A percentile compares a stretch with the other conserved stretches of the same genome.
phyloP scores from a whole-genome alignment of 2,888 invertebrate species.

The Tenthredo distinguenda region DNA sequence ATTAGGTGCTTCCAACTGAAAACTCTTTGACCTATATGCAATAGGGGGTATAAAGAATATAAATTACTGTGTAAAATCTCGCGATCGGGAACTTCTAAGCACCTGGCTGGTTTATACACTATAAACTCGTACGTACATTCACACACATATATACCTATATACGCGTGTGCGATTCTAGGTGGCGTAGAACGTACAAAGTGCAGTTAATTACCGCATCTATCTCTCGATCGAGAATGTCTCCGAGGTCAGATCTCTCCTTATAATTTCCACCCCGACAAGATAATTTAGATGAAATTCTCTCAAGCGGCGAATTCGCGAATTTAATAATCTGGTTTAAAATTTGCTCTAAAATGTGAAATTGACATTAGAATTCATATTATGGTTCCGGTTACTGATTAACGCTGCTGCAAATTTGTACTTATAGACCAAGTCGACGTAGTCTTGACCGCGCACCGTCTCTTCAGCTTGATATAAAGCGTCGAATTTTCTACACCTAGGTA shows the following conservation, averaged over 20 bases:
- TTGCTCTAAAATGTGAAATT: background rate
- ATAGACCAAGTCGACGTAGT: background rate
- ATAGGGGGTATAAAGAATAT: background rate
- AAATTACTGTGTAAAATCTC: background rate
- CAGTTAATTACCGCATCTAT: slow-evolving; percentile 34
- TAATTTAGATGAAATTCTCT: background rate
- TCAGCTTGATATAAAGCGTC: background rate
- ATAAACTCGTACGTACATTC: background rate
- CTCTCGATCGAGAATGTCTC: slow-evolving; percentile 9
- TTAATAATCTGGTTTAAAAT: background rate
- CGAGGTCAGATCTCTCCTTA: slow-evolving; percentile 17
- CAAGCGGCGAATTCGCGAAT: background rate
- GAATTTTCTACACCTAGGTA: background rate
- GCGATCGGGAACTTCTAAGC: background rate
- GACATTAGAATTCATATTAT: background rate
- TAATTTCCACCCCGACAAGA: background rate
- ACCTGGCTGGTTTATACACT: background rate
- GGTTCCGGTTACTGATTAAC: background rate
- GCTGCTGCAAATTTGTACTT: background rate
- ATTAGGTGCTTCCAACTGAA: background rate
- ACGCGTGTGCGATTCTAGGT: background rate
- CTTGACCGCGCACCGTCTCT: background rate
- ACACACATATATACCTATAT: background rate
- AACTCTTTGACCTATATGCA: background rate
- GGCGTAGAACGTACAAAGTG: background rate